Conservation (phyloP, 2,888 invertebrate genomes). For the Ennomos fuscantarius region DNA sequence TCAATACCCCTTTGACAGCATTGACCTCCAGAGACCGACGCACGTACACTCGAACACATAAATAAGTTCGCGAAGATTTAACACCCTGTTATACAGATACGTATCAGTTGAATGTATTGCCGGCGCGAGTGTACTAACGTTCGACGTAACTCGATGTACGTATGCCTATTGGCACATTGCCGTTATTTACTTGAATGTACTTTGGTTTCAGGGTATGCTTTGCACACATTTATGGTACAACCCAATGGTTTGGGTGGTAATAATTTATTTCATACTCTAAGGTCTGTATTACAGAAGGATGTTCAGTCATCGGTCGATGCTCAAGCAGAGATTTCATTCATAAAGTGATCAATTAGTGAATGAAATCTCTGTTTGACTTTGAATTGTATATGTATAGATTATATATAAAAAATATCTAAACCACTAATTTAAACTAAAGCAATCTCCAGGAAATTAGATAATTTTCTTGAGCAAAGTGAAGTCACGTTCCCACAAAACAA, state of each 20-base stretch:
- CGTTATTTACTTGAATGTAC: constrained; percentile 35
- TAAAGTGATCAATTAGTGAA: too few relatives aligned
- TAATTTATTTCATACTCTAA: too few relatives aligned
- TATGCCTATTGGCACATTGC: constrained; percentile 32
- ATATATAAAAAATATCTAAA: background rate
- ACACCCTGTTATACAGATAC: constrained; percentile 61
- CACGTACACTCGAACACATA: constrained; percentile 56
- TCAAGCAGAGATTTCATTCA: too few relatives aligned
- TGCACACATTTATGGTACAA: too few relatives aligned
- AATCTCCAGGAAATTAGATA: constrained; percentile 1
- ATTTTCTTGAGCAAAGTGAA: constrained; percentile 8
- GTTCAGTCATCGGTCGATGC: too few relatives aligned
- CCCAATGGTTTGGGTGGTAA: too few relatives aligned
- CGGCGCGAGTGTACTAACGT: constrained; percentile 55
- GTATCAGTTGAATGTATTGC: constrained; percentile 68
- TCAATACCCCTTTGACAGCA: constrained; percentile 9
- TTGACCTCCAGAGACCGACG: constrained; percentile 38
- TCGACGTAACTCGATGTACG: constrained; percentile 52
- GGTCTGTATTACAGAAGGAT: too few relatives aligned
- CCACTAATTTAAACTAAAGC: constrained; percentile 1
- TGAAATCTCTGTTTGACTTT: too few relatives aligned
- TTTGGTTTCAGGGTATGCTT: constrained; percentile 23
- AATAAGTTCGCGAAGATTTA: constrained; percentile 64
- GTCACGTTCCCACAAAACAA: constrained; percentile 7
- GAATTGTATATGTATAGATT: background rate